Percentiles rank a stretch among this genome's conserved stretches.
phyloP scores from a whole-genome alignment of 2,888 invertebrate genomes.

The Perithous albicinctus region DNA sequence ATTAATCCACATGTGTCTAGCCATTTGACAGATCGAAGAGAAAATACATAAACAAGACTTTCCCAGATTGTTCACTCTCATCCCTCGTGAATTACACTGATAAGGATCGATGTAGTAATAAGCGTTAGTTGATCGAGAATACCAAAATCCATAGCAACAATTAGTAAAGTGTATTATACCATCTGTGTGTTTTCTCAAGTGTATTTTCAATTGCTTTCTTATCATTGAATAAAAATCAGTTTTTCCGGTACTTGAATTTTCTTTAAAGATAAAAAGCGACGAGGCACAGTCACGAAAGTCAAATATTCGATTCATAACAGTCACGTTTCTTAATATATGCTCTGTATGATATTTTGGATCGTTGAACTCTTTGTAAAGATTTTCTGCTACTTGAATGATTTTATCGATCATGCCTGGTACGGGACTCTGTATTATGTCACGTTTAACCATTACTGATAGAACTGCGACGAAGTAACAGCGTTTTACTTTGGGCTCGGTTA shows the following conservation, averaged over 20 bases:
- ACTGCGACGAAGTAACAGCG: slow-evolving; percentile 82
- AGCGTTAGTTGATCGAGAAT: slow-evolving; percentile 76
- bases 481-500: slow-evolving; percentile 79
- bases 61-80: slow-evolving; percentile 70
- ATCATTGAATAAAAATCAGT: slow-evolving; percentile 71
- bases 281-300: slow-evolving; percentile 79
- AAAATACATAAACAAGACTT: slow-evolving; percentile 78
- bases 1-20: slow-evolving; percentile 78
- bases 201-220: slow-evolving; percentile 73
- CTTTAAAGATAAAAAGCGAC: slow-evolving; percentile 67
- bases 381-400: slow-evolving; percentile 78
- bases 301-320: slow-evolving; percentile 80
- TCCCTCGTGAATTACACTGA: slow-evolving; percentile 75
- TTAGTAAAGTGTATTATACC: slow-evolving; percentile 82
- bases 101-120: slow-evolving; percentile 83
- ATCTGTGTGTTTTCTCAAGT: slow-evolving; percentile 73
- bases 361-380: slow-evolving; percentile 76
- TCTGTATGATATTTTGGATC: slow-evolving; percentile 78
- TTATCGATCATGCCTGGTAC: slow-evolving; percentile 79
- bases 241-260: slow-evolving; percentile 68
- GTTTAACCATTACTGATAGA: slow-evolving; percentile 77
- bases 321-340: slow-evolving; percentile 78
- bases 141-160: slow-evolving; percentile 83
- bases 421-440: slow-evolving; percentile 80
- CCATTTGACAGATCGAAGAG: slow-evolving; percentile 76